phyloP scores from a whole-genome alignment of 64 coral and sea anemone genomes.

The Acropora yongei region DNA sequence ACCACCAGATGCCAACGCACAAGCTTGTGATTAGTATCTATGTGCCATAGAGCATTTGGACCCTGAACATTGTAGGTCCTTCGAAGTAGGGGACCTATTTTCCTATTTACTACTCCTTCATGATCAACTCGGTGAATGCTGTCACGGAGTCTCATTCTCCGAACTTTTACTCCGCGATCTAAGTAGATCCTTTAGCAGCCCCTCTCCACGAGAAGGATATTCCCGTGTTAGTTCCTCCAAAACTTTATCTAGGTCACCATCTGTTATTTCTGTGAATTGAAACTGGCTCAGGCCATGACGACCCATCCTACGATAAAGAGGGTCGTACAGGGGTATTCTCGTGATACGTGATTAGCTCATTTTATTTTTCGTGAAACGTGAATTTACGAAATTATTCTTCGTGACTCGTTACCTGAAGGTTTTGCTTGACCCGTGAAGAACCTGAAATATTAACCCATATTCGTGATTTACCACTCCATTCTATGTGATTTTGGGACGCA shows the following conservation, averaged over 20 bases:
- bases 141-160: conserved; percentile 59
- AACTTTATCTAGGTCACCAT: conserved; percentile 56
- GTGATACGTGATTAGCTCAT: no score
- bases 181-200: conserved; percentile 40
- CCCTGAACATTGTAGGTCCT: conserved; percentile 78
- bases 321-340: no score
- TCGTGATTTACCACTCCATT: no score
- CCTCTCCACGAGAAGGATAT: conserved; percentile 69
- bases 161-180: conserved; percentile 52
- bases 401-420: no score
- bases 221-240: conserved; percentile 36
- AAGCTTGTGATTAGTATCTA: conserved; percentile 65
- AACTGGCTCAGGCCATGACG: conserved; percentile 56
- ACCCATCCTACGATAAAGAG: conserved; percentile 21
- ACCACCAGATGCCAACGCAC: conserved; percentile 73
- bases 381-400: no score
- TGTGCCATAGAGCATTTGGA: conserved; percentile 27
- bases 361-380: no score
- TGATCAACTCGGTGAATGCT: conserved; percentile 69
- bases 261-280: conserved; percentile 74
- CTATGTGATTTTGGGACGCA: no score
- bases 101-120: conserved; percentile 57
- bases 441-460: no score
- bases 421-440: no score
- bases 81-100: conserved; percentile 51